Base-by-base conservation (phyloP, 2,797 vertebrate species). In the Pseudopleuronectes americanus region DNA sequence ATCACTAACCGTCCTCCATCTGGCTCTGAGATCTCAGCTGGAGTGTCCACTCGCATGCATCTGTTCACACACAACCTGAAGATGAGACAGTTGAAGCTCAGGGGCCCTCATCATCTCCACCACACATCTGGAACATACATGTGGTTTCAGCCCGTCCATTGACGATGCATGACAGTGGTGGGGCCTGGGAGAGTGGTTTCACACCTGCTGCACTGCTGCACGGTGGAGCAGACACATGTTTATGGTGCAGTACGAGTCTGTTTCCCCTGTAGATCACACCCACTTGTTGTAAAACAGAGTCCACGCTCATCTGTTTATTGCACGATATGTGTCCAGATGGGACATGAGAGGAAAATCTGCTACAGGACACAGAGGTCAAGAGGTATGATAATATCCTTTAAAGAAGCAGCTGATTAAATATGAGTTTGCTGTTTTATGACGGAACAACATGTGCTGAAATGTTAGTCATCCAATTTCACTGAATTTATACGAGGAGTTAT, bases 91-190 rank as follows among this genome's bases (percentile, higher is more conserved):
- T 57, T 12, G n/a, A 76, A 74, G 52, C 76, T 80, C 77, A 36
- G 51, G 67, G 71, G 80, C 56, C 48, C 74, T 84, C 64, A 68
- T 81, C 76, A 24, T 45, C 43, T 16, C 12, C 7, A 10, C 71
- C 74, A 76, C 78, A 79, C 76, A 83, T 84, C 80, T 74, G 79
- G 76, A 87, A 78, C 79, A 83, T 79, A 53, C 68, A 71, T 60
- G 58, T 12, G 41, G 62, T 54, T 80, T 64, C 24, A 68, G 54
- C 48, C 23, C 1, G 9, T 63, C 73, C 67, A 63, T 63, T 4
- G 21, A 55, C 64, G 73, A 73, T 52, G 33, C 52, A 67, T 64
- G 80, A 63, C 67, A 75, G 63, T 57, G 3, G 23, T 48, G 59
- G 59, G 59, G 59, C 49, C 64, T 16, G 28, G 64, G 71, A 76